Percentiles rank a stretch among this genome's conserved stretches.
phyloP scores from a whole-genome alignment of 2,113 vertebrate genomes.

The Euleptes europaea region DNA sequence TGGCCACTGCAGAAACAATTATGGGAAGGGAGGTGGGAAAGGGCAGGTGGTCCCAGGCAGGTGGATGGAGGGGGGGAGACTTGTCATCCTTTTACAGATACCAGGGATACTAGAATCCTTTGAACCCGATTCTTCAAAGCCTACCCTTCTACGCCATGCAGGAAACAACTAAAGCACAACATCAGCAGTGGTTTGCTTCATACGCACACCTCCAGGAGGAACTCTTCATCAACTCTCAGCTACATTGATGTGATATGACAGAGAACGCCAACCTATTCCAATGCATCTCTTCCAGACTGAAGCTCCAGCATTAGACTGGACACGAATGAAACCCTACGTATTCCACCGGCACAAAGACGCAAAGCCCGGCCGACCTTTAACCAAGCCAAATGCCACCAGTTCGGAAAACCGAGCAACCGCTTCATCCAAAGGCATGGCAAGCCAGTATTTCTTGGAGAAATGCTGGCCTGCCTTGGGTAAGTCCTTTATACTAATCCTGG shows the following conservation, averaged over 20 bases:
- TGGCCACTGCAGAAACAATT: too few species aligned
- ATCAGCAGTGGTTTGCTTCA: too few species aligned
- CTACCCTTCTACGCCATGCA: too few species aligned
- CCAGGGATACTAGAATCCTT: too few species aligned
- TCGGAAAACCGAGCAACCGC: constrained; percentile 32
- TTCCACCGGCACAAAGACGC: neutral
- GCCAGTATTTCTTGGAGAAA: neutral
- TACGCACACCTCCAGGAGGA: neutral
- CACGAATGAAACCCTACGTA: neutral
- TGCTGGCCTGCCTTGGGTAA: neutral
- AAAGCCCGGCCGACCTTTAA: neutral
- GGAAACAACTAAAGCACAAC: too few species aligned
- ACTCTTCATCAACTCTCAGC: too few species aligned
- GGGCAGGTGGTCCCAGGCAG: too few species aligned
- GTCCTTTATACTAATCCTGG: too few species aligned
- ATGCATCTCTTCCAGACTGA: rapidly evolving
- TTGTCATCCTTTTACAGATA: too few species aligned
- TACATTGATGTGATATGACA: rapidly evolving
- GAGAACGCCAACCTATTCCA: neutral
- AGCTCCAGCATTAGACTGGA: neutral
- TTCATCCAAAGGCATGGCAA: neutral
- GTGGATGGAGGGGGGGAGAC: too few species aligned
- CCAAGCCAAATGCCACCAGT: neutral
- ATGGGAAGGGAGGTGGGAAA: too few species aligned
- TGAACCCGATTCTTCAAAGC: too few species aligned